Percentiles rank a stretch among this genome's conserved stretches.
Evolutionary conservation across 1,140 invertebrate genomes (phyloP).

Genomic region (Ladona fulva): DNA sequence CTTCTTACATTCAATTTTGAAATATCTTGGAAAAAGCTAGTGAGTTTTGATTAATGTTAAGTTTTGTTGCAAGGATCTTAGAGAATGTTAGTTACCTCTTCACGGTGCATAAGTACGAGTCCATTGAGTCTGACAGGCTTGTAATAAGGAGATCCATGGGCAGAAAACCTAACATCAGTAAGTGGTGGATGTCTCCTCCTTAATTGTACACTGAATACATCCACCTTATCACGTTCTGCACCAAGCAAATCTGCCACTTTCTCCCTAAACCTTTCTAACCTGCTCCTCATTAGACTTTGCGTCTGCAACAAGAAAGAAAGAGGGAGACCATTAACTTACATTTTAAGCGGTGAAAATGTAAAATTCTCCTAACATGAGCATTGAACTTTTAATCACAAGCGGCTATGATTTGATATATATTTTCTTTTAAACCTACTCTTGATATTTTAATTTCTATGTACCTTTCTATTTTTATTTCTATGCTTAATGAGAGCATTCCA

Average conservation of each 20-base stretch:
- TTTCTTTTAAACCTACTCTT: no score
- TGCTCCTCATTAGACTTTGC: constrained; percentile 72
- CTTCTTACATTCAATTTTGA: not conserved
- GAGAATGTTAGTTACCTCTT: constrained; percentile 49
- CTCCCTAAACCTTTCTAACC: constrained; percentile 77
- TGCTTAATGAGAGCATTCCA: no score
- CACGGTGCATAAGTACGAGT: constrained; percentile 84
- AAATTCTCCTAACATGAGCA: no score
- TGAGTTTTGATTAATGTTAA: no score
- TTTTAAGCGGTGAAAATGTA: no score
- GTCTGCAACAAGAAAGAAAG: constrained; percentile 39
- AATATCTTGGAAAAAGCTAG: constrained; percentile 4
- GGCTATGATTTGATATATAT: no score
- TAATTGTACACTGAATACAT: constrained; percentile 89
- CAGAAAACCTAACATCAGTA: constrained; percentile 88
- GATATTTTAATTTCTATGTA: no score
- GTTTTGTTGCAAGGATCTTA: not conserved
- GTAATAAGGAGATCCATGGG: constrained; percentile 92
- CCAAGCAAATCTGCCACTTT: constrained; percentile 76
- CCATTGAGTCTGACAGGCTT: constrained; percentile 90
- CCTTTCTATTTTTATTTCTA: no score
- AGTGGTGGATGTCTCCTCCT: constrained; percentile 76
- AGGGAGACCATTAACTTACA: no score
- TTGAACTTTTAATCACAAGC: no score
- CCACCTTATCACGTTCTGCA: constrained; percentile 80